phyloP scores from a whole-genome alignment of 1,140 invertebrate species.

The Magallana gigas region DNA sequence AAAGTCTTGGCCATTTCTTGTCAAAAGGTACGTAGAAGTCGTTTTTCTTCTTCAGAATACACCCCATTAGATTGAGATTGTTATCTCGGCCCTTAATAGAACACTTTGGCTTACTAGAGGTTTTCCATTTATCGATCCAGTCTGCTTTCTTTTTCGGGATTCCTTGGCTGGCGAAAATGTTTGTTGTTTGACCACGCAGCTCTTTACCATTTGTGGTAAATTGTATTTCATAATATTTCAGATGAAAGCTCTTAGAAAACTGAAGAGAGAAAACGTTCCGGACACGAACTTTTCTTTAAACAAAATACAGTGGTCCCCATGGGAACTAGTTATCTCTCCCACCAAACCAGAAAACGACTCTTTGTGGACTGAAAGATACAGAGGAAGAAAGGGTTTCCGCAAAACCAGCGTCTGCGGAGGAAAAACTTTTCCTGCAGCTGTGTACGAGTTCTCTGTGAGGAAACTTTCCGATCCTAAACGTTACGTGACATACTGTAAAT shows the following conservation, averaged over 20 bases:
- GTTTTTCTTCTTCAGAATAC: no score
- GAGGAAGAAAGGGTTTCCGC: constrained; percentile 36
- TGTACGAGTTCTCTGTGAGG: constrained; percentile 62
- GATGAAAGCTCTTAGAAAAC: constrained; percentile 30
- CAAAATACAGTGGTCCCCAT: constrained; percentile 53
- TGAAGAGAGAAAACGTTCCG: constrained; percentile 53
- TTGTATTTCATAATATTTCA: constrained; percentile 7
- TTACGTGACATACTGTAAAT: constrained; percentile 54
- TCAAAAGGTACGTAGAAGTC: neutral
- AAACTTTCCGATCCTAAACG: constrained; percentile 39
- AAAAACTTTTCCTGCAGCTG: constrained; percentile 5
- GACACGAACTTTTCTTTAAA: constrained; percentile 61
- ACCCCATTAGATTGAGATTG: no score
- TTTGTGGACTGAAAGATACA: constrained; percentile 39
- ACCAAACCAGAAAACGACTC: neutral
- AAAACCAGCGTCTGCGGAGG: constrained; percentile 48
- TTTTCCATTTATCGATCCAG: no score
- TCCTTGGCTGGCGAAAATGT: no score
- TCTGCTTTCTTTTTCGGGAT: no score
- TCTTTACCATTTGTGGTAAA: no score
- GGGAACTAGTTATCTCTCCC: constrained; percentile 51
- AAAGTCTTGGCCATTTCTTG: constrained; percentile 12
- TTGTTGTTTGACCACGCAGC: no score
- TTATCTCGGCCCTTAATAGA: no score
- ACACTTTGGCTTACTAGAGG: no score